These are phyloP conservation scores for Heliothis virescens DNA, from an alignment of 1,140 invertebrate species.

Conservation along the genomic window DNA sequence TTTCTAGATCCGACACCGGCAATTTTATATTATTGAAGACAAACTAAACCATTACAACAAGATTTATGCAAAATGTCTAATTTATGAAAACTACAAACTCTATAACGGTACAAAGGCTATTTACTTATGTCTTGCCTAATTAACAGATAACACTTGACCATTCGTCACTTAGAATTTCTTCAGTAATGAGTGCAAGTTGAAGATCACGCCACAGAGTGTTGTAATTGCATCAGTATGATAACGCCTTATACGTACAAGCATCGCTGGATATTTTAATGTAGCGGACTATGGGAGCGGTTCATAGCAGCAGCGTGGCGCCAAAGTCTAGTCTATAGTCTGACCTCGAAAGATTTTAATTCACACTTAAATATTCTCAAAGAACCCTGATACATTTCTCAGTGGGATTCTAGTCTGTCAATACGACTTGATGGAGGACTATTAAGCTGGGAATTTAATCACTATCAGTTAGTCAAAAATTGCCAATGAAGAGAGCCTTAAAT, in stretches of 20 bases:
- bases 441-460: too few relatives aligned
- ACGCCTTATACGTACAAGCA: slow-evolving; percentile 35
- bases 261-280: slow-evolving; percentile 40
- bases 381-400: too few relatives aligned
- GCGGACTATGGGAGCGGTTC: background rate
- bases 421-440: too few relatives aligned
- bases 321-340: background rate
- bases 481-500: too few relatives aligned
- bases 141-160: slow-evolving; percentile 53
- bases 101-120: slow-evolving; percentile 10
- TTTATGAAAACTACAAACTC: background rate
- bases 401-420: too few relatives aligned
- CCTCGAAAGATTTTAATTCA: too few relatives aligned
- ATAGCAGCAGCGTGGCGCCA: slow-evolving; percentile 11
- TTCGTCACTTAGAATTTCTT: slow-evolving; percentile 40
- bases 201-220: slow-evolving; percentile 62
- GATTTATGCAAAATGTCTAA: slow-evolving; percentile 16
- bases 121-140: slow-evolving; percentile 36
- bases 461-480: too few relatives aligned
- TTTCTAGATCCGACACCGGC: background rate
- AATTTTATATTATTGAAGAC: background rate
- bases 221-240: slow-evolving; percentile 63
- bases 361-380: too few relatives aligned
- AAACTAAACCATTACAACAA: background rate
- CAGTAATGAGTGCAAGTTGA: slow-evolving; percentile 49